A percentile compares a stretch with the other conserved stretches of the same genome.
Conservation (phyloP, 2,797 vertebrate genomes). For the Enteromius fasciolatus region DNA sequence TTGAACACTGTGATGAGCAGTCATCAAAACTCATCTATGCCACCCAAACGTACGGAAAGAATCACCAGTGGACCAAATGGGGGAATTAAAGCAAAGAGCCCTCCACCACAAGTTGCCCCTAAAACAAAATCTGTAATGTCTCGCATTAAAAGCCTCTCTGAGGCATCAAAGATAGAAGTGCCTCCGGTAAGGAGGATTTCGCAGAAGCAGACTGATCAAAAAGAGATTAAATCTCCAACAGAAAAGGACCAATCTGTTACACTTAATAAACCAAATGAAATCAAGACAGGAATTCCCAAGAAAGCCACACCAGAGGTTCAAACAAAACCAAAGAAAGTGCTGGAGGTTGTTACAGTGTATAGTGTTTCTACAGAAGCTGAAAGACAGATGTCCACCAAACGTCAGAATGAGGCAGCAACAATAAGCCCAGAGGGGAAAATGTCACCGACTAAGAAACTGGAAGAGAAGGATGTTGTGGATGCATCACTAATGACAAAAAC, state of each 20-base stretch:
- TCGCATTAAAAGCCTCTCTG: conserved; percentile 63
- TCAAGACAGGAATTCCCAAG: conserved; percentile 77
- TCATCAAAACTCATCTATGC: conserved; percentile 62
- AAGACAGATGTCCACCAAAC: conserved; percentile 7
- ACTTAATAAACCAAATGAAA: conserved; percentile 45
- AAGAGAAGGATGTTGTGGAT: conserved; percentile 24
- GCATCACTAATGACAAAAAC: conserved; percentile 2
- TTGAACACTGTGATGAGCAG: conserved; percentile 47
- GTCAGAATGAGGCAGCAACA: conserved; percentile 41
- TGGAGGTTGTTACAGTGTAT: conserved; percentile 40
- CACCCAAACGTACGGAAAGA: conserved; percentile 61
- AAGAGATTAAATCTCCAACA: conserved; percentile 55
- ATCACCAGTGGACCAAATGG: conserved; percentile 51
- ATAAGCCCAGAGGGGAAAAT: conserved; percentile 9
- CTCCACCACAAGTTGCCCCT: conserved; percentile 61
- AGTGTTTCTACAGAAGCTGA: conserved; percentile 43
- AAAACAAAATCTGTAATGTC: conserved; percentile 64
- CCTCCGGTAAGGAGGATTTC: conserved; percentile 56
- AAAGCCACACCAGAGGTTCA: conserved; percentile 67
- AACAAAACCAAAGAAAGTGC: conserved; percentile 64
- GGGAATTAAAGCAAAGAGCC: conserved; percentile 59
- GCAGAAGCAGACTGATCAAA: conserved; percentile 58
- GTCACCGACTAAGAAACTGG: conserved; percentile 18
- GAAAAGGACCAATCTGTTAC: conserved; percentile 64
- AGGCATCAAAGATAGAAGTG: conserved; percentile 51